Base-by-base conservation (phyloP, 30 jellyfish, hydroid and myxozoan genomes). In the Aurelia coerulea region DNA sequence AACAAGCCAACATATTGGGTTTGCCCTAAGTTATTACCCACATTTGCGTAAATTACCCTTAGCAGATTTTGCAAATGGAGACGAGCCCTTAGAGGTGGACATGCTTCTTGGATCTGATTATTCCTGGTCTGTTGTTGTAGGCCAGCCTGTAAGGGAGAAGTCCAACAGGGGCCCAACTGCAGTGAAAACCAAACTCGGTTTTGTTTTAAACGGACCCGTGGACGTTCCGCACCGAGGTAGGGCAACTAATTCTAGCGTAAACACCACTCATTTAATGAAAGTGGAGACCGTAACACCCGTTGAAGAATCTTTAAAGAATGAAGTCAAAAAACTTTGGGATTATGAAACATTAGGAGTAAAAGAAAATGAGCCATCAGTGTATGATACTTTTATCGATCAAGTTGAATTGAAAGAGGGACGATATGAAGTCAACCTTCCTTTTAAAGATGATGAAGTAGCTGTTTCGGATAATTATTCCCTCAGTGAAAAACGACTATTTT, bases 321-420 rank as follows among this genome's bases (percentile, higher is more conserved):
- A 66, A 19, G 5, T 82, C 2, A 8, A 19, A 2, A 5, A 4
- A 2, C 70, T 82, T 32, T n/a, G n/a, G n/a, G n/a, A n/a, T n/a
- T n/a, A n/a, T n/a, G n/a, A n/a, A n/a, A n/a, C n/a, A n/a, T n/a
- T 82, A 12, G 92, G 92, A 5, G 51, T 68, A 7, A 49, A 2
- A 52, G 78, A 41, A 2, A 53, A 37, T 49, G 90, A 80, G 31
- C 31, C 4, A 1, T 0, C 10, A 2, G 88, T 78, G 42, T 64
- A 62, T 50, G 79, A 63, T 1, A n/a, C 3, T 4, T 80, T 62
- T 39, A 0, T 2, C 5, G 84, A 62, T 1, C 31, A 63, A 1
- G 76, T 79, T 65, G 62, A 49, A 68, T 80, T 62, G 23, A 3
- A 8, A 10, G 62, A 41, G 5, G 23, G 5, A 33, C 85, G 85